These are phyloP conservation scores for Ophraella communa DNA, from an alignment of 2,888 invertebrate species.

Conservation along the genomic window DNA sequence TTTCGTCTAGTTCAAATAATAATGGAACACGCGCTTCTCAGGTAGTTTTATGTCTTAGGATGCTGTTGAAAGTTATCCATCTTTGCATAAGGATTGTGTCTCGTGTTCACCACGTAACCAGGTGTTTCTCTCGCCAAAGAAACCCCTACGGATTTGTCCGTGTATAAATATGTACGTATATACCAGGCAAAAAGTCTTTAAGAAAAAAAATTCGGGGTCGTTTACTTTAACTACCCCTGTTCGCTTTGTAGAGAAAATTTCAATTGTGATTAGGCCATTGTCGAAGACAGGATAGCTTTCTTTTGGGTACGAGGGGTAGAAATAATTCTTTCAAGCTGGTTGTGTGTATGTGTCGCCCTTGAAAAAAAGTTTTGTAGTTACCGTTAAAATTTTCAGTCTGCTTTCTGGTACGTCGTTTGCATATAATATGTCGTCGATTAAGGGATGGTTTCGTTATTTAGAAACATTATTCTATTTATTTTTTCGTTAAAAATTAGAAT, in stretches of 20 bases:
- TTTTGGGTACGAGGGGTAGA: slow-evolving; percentile 40
- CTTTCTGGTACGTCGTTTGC: neutral
- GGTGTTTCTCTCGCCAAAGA: slow-evolving; percentile 37
- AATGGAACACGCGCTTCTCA: slow-evolving; percentile 1
- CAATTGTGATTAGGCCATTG: slow-evolving; percentile 43
- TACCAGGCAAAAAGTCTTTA: slow-evolving; percentile 44
- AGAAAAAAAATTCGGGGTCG: slow-evolving; percentile 37
- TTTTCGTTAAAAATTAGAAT: too few species aligned
- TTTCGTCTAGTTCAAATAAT: too few species aligned
- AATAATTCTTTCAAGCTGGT: slow-evolving; percentile 39
- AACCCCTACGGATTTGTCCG: slow-evolving; percentile 26
- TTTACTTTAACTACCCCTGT: slow-evolving; percentile 41
- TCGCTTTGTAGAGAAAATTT: slow-evolving; percentile 38
- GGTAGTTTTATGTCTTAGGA: neutral
- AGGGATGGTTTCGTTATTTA: too few species aligned
- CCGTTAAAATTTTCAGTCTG: slow-evolving; percentile 32
- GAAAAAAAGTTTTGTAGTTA: slow-evolving; percentile 29
- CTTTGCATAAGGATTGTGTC: slow-evolving; percentile 22
- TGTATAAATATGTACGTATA: slow-evolving; percentile 26
- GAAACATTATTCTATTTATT: too few species aligned
- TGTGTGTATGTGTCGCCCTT: slow-evolving; percentile 40
- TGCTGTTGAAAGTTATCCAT: neutral
- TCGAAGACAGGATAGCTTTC: slow-evolving; percentile 43
- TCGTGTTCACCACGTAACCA: slow-evolving; percentile 45
- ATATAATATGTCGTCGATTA: neutral